Evolutionary conservation across 2,888 invertebrate genomes (phyloP).

Genomic region (Tetrapedia diversipes): DNA sequence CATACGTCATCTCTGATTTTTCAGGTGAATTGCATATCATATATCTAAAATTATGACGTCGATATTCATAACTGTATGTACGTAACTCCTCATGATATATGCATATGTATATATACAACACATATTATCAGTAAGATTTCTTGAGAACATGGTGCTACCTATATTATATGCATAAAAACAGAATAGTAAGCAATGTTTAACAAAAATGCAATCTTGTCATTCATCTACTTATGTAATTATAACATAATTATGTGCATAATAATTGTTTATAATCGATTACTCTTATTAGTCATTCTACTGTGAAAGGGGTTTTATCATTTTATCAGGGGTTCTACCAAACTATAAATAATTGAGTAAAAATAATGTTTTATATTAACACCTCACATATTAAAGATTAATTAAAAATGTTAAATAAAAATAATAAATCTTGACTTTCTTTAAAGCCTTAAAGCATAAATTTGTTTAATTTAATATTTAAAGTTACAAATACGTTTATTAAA

Average conservation of each 20-base stretch:
- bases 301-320: too few relatives aligned
- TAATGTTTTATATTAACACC: too few relatives aligned
- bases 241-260: not conserved
- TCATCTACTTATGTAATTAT: not conserved
- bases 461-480: too few relatives aligned
- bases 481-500: too few relatives aligned
- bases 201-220: not conserved
- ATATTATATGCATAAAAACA: not conserved
- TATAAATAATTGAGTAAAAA: too few relatives aligned
- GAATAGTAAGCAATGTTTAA: not conserved
- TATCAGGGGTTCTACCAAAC: too few relatives aligned
- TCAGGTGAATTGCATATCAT: not conserved
- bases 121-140: not conserved
- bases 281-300: too few relatives aligned
- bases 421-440: too few relatives aligned
- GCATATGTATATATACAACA: not conserved
- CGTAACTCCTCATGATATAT: not conserved
- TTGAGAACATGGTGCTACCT: not conserved
- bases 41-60: slow-evolving; percentile 14
- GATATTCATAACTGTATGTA: not conserved
- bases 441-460: too few relatives aligned
- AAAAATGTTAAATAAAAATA: too few relatives aligned
- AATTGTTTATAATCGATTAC: not conserved
- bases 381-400: too few relatives aligned
- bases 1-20: slow-evolving; percentile 50